A percentile compares a stretch with the other conserved stretches of the same genome.
Evolutionary conservation across 1,140 invertebrate species (phyloP).

Genomic region (Manduca sexta): DNA sequence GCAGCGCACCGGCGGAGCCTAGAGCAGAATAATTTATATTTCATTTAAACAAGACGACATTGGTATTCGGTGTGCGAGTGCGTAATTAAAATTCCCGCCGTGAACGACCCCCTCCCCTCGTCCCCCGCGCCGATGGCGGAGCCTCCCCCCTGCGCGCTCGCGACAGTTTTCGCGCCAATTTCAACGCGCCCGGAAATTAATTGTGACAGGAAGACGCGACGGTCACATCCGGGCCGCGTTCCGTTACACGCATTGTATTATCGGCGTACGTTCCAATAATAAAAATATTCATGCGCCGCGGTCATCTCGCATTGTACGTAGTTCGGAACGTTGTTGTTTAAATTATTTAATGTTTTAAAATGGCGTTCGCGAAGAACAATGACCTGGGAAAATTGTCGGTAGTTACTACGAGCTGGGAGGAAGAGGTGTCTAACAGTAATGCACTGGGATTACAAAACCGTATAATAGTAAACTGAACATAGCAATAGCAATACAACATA

Average conservation of each 20-base stretch:
- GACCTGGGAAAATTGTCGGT: no score
- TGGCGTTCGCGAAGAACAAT: not conserved
- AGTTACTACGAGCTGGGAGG: no score
- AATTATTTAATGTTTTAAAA: not conserved
- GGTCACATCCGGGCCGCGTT: conserved; percentile 64
- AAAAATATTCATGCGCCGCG: conserved; percentile 3
- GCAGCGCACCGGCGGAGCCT: conserved; percentile 53
- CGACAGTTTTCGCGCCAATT: conserved; percentile 73
- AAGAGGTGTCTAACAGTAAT: no score
- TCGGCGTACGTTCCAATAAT: conserved; percentile 15
- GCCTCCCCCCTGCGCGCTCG: conserved; percentile 38
- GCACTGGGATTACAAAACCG: no score
- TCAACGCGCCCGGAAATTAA: conserved; percentile 71
- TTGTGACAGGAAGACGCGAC: conserved; percentile 71
- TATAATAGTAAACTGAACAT: no score
- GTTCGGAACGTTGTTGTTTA: no score
- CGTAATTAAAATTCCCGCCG: conserved; percentile 73
- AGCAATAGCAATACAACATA: not conserved
- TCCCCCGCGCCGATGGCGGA: conserved; percentile 13
- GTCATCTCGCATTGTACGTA: not conserved
- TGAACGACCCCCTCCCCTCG: conserved; percentile 30
- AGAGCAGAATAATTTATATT: conserved; percentile 71
- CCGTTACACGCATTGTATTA: conserved; percentile 53
- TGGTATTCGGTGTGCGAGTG: conserved; percentile 71
- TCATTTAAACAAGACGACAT: conserved; percentile 73